Conservation (phyloP, 2,888 invertebrate genomes). For the Platynereis dumerilii region DNA sequence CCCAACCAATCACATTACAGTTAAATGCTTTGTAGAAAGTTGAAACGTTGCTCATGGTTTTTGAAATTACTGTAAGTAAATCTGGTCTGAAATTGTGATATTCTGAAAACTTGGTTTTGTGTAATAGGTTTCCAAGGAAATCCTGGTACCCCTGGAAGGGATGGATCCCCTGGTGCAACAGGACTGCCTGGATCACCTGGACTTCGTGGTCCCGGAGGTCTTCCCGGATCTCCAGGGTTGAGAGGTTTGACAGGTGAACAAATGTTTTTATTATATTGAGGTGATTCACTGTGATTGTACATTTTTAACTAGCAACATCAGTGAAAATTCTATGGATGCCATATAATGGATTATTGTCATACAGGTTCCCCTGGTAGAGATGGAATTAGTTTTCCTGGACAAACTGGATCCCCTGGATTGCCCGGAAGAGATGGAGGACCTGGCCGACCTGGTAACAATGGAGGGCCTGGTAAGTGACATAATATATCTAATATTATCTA, state of each 20-base stretch:
- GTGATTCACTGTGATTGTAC: too few species aligned
- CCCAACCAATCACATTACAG: too few species aligned
- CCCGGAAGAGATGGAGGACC: conserved; percentile 26
- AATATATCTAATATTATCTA: too few species aligned
- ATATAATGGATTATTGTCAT: conserved; percentile 14
- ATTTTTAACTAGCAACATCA: too few species aligned
- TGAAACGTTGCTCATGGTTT: too few species aligned
- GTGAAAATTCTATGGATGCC: background rate
- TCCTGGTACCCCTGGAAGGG: conserved; percentile 13
- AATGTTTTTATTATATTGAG: too few species aligned
- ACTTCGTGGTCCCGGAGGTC: conserved; percentile 10
- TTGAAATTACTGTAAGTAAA: too few species aligned
- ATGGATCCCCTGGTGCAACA: conserved; percentile 18
- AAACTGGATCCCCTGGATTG: conserved; percentile 21
- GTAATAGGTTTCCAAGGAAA: conserved; percentile 5
- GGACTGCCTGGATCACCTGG: conserved; percentile 21
- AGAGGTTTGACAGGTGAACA: too few species aligned
- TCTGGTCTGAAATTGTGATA: too few species aligned
- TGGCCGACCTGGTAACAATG: conserved; percentile 18
- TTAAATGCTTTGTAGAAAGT: too few species aligned
- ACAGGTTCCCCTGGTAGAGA: conserved; percentile 20
- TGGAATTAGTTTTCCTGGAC: conserved; percentile 11
- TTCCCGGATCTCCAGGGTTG: background rate
- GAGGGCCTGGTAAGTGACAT: background rate
- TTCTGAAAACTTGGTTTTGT: too few species aligned